Evolutionary conservation across 37 sponge, comb jelly and placozoan species (phyloP), one percentile per base, ranked within the genome.

Genomic region (Theonella swinhoei): DNA sequence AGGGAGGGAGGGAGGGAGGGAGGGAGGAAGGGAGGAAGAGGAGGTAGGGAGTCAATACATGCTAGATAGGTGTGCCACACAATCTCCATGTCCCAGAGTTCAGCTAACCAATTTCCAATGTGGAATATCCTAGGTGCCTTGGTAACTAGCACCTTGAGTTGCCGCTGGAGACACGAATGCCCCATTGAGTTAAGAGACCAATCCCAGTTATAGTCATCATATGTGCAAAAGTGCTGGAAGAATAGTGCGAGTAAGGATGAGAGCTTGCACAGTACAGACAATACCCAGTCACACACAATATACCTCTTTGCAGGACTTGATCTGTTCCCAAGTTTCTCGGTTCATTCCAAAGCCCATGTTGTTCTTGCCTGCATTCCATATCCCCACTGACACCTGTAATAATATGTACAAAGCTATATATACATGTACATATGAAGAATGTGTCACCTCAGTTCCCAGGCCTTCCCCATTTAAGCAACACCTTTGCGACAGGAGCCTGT

Each of bases 151-250:
- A 90, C 88, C 41, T 75, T 78, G 9, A 92, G 70, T 1, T 73
- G 63, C 3, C 69, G 38, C 28, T 74, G 28, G 14, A 86, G 75
- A 80, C 96, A 95, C 22, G 66, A 14, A 1, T 42, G 74, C 1
- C 93, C 84, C 36, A 95, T 59, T 17, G 82, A 28, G 25, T 80
- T 64, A 22, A 95, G 61, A 1, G 94, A 85, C 96, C 96, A 95
- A 58, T 95, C 96, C 96, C 96, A 95, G 76, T 95, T 95, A 82
- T 95, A 95, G 83, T 95, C 96, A 79, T 95, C 96, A 83, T 91
- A 93, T 2, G 67, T 68, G 33, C 96, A 95, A 62, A 95, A 95
- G 17, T 85, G 38, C 82, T 88, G 76, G 4, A 34, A 25, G 0
- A 59, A 33, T 60, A 31, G 38, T 5, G 69, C 25, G 34, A 32